These are phyloP conservation scores for Eptesicus fuscus DNA, from an alignment of 2,113 vertebrate genomes.

Conservation along the genomic window DNA sequence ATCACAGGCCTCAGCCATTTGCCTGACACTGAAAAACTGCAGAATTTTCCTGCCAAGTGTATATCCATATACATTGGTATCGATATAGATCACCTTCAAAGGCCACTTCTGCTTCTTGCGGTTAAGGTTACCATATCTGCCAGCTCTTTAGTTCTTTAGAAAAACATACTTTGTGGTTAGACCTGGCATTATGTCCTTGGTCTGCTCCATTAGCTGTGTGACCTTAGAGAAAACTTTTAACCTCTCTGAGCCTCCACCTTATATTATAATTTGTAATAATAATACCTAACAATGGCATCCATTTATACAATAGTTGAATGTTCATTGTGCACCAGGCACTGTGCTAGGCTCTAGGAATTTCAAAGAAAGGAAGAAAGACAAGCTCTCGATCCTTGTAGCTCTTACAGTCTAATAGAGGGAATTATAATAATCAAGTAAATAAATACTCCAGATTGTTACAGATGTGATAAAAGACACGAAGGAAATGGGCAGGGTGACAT, in stretches of 20 bases:
- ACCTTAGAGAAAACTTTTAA: not conserved
- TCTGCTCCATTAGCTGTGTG: not conserved
- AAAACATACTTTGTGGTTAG: not conserved
- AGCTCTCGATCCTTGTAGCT: not conserved
- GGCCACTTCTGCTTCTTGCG: not conserved
- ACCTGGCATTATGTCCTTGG: not conserved
- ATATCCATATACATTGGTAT: not conserved
- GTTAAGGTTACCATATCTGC: not conserved
- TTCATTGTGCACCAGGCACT: not conserved
- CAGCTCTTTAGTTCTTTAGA: not conserved
- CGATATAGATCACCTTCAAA: constrained; percentile 39
- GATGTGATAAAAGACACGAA: not conserved
- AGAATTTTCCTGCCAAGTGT: not conserved
- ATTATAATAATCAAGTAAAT: not conserved
- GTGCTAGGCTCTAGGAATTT: not conserved
- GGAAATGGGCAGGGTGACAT: not conserved
- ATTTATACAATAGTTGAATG: not conserved
- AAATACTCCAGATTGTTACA: not conserved
- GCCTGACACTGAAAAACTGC: constrained; percentile 33
- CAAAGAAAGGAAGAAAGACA: not conserved
- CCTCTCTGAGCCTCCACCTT: not conserved
- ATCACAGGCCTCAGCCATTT: not conserved
- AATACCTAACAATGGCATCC: not conserved
- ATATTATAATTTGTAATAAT: constrained; percentile 4
- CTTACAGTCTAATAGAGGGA: not conserved